Evolutionary conservation across 2,888 invertebrate genomes (phyloP).

Genomic region (Drosophila flavopinicola): DNA sequence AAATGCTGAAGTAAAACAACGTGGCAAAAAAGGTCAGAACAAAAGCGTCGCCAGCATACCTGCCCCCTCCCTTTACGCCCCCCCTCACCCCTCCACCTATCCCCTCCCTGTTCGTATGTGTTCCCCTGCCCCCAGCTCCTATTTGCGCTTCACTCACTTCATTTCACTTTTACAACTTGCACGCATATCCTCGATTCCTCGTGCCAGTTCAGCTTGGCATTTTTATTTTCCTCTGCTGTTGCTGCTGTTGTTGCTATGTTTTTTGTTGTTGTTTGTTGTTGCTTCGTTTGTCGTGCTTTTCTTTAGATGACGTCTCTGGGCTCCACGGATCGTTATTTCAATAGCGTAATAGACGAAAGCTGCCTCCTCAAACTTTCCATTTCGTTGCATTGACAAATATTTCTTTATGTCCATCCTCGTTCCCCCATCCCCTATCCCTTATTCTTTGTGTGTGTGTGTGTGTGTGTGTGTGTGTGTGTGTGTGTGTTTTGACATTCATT

Average conservation of each 20-base stretch:
- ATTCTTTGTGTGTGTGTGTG: conserved; percentile 8
- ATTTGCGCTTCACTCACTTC: conserved; percentile 51
- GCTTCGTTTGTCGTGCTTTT: conserved; percentile 9
- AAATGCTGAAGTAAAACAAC: conserved; percentile 7
- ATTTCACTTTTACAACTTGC: conserved; percentile 68
- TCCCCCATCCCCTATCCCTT: not conserved
- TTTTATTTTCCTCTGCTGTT: conserved; percentile 6
- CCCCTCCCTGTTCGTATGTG: not conserved
- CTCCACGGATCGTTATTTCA: conserved; percentile 44
- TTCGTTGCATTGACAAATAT: conserved; percentile 74
- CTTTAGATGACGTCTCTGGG: conserved; percentile 20
- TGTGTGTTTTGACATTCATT: conserved; percentile 66
- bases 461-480: conserved; percentile 6
- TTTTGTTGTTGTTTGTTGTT: conserved; percentile 20
- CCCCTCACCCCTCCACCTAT: not conserved
- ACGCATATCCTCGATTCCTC: conserved; percentile 48
- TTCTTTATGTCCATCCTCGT: conserved; percentile 44
- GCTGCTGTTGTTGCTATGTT: conserved; percentile 5
- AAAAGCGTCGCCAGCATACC: conserved; percentile 36
- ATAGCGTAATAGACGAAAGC: conserved; percentile 38
- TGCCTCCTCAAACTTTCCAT: conserved; percentile 71
- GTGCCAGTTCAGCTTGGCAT: conserved; percentile 34
- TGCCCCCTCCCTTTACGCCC: conserved; percentile 2
- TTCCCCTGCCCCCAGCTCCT: not conserved
- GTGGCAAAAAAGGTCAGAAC: conserved; percentile 59